Base-by-base conservation (phyloP, 2,888 invertebrate species). In the Lottia gigantea region DNA sequence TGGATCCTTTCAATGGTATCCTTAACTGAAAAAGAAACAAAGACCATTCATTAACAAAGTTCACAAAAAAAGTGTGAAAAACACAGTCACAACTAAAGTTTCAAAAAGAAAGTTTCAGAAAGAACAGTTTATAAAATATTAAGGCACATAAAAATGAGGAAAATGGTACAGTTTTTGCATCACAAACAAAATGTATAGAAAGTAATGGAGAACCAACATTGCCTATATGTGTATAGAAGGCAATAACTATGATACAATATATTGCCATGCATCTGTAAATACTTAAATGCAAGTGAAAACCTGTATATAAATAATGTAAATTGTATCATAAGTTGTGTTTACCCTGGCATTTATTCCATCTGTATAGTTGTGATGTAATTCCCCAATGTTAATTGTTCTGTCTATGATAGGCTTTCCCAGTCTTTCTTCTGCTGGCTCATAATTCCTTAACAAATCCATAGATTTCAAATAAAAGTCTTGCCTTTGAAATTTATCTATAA, bases 351-450 rank as follows among this genome's bases (percentile, higher is more conserved):
- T 71, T 11, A 66, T 62, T 1, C 72, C 74, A 63, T 76, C 75
- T 23, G 74, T 66, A 69, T 64, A 70, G 61, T 71, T 73, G 31
- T 73, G 70, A 14, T 62, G 40, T 6, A 47, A 46, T 62, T 75
- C 68, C 25, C 72, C 71, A 25, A 76, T 70, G 26, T 71, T 67
- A 26, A 76, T 72, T 49, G 70, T 72, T 15, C 67, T 71, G 16
- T 72, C 49, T 15, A 47, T 68, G 49, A 82, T 76, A 11, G 81
- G 81, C 45, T 75, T 64, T n/a, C 82, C 82, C 12, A 82, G 74
- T 15, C 68, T 46, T 8, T 80, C 74, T 8, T 70, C 69, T 6
- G 76, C 76, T 7, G 80, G 78, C 14, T 70, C 67, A 67, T 82
- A 80, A 8, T 74, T 75, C 11, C 75, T 71, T 23, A 82, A 64